Percentiles rank a stretch among this genome's conserved stretches.
Conservation (phyloP, 2,888 invertebrate species). For the Metellina segmentata region DNA sequence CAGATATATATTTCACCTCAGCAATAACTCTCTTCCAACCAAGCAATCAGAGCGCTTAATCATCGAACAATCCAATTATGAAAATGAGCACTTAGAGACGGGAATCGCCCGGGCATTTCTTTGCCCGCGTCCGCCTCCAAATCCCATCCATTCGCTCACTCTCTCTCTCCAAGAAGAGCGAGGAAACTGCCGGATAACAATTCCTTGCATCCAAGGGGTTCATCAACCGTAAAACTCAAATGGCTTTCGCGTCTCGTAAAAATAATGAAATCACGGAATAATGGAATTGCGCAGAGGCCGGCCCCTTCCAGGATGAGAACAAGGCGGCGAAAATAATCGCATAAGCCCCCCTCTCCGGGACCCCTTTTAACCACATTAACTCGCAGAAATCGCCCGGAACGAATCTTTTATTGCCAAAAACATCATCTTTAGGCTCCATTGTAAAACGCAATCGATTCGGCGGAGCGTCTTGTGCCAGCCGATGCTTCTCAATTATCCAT, state of each 20-base stretch:
- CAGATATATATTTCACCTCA: not conserved
- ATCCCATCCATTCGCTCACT: too few relatives aligned
- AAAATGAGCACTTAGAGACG: not conserved
- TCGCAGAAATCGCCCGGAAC: slow-evolving; percentile 67
- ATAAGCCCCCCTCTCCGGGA: slow-evolving; percentile 31
- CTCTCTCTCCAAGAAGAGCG: not conserved
- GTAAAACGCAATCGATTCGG: slow-evolving; percentile 38
- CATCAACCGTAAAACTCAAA: slow-evolving; percentile 64
- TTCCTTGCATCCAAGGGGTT: not conserved
- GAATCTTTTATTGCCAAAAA: slow-evolving; percentile 70
- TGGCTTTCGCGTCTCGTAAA: slow-evolving; percentile 68
- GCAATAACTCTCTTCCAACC: not conserved
- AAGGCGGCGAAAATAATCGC: slow-evolving; percentile 62
- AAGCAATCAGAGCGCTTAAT: not conserved
- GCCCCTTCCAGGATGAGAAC: not conserved
- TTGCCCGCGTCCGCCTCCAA: not conserved
- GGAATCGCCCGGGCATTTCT: not conserved
- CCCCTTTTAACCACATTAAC: slow-evolving; percentile 66
- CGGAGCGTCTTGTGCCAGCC: not conserved
- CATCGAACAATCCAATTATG: not conserved
- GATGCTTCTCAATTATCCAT: slow-evolving; percentile 48
- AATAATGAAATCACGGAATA: slow-evolving; percentile 67
- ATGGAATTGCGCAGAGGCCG: slow-evolving; percentile 48
- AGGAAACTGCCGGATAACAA: not conserved
- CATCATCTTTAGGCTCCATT: slow-evolving; percentile 54